Percentiles rank a stretch among this genome's conserved stretches.
phyloP scores from a whole-genome alignment of 2,888 invertebrate species.

The Mesopsocus fuscifrons region DNA sequence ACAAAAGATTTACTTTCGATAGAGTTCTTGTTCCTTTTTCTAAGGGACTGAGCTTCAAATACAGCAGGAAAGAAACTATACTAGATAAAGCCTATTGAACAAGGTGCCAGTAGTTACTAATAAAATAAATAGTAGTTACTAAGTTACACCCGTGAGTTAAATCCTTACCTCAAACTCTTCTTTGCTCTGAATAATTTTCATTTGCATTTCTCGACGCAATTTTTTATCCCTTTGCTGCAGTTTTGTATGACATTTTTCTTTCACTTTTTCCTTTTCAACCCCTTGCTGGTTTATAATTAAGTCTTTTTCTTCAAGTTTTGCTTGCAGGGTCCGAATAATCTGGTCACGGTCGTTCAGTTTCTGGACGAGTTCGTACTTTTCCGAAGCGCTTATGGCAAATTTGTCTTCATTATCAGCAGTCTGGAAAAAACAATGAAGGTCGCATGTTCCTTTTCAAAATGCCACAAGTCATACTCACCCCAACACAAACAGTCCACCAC shows the following conservation, averaged over 20 bases:
- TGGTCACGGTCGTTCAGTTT: constrained; percentile 45
- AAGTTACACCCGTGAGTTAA: no score
- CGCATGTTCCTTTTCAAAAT: no score
- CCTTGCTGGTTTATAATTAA: constrained; percentile 28
- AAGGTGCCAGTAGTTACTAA: no score
- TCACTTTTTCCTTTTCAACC: constrained; percentile 31
- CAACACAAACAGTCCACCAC: no score
- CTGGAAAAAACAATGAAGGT: no score
- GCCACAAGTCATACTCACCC: no score
- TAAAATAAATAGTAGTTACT: no score
- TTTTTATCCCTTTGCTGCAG: constrained; percentile 57
- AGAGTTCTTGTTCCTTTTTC: no score
- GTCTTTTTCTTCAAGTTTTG: constrained; percentile 33
- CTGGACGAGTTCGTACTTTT: constrained; percentile 28
- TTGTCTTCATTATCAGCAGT: neutral
- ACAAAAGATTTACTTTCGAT: no score
- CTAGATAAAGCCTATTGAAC: no score
- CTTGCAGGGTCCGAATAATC: constrained; percentile 36
- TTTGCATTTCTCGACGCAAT: constrained; percentile 46
- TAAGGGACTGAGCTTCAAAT: no score
- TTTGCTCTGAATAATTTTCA: constrained; percentile 25
- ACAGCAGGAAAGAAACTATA: no score
- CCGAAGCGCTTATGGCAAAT: neutral
- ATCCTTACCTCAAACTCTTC: constrained; percentile 15
- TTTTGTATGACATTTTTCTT: constrained; percentile 26